phyloP scores from a whole-genome alignment of 30 jellyfish, hydroid and myxozoan genomes.

The Cassiopea andromeda region DNA sequence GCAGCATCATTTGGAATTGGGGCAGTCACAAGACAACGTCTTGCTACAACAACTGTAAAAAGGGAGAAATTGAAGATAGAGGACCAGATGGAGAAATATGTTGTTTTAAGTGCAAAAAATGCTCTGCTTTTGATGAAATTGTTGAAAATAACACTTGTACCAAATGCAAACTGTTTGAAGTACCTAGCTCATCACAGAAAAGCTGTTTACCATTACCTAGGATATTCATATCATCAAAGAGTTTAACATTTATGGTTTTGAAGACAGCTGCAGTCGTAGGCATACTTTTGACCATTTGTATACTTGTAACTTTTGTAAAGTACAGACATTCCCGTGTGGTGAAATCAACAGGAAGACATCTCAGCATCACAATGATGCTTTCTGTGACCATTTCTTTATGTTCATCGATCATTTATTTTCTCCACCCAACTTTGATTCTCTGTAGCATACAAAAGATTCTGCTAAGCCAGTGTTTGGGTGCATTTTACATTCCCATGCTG shows the following conservation, averaged over 20 bases:
- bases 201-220: conserved; percentile 20
- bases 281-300: background rate
- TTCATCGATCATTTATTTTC: background rate
- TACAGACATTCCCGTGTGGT: conserved; percentile 12
- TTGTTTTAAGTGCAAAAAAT: conserved; percentile 10
- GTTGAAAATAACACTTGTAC: conserved; percentile 6
- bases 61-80: conserved; percentile 21
- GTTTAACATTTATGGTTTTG: background rate
- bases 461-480: conserved; percentile 60
- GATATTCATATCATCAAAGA: background rate
- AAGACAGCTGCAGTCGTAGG: conserved; percentile 1
- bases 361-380: conserved; percentile 21
- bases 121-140: background rate
- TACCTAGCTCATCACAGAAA: background rate
- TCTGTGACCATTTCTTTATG: background rate
- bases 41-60: conserved; percentile 6
- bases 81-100: conserved; percentile 9
- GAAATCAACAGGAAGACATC: conserved; percentile 30
- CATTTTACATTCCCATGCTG: conserved; percentile 76
- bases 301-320: background rate
- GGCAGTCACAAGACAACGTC: background rate
- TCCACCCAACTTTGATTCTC: conserved; percentile 8
- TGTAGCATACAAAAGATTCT: conserved; percentile 53
- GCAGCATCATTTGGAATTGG: background rate
- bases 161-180: background rate